Percentiles rank a stretch among this genome's conserved stretches.
phyloP scores from a whole-genome alignment of 2,113 vertebrate species.

The Australoheros scitulus region DNA sequence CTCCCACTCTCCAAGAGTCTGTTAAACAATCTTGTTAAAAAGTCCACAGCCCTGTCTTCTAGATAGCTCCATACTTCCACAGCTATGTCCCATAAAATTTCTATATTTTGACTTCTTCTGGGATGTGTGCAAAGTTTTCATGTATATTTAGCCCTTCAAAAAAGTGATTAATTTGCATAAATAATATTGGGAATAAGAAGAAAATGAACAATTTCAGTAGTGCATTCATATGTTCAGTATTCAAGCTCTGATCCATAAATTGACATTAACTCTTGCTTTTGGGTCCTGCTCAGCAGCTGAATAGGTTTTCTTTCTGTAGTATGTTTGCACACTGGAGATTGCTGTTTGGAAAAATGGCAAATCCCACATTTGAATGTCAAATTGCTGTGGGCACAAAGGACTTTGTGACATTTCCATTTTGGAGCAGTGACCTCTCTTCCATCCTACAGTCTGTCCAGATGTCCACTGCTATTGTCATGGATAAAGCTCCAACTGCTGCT shows the following conservation, averaged over 20 bases:
- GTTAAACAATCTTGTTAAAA: too few species aligned
- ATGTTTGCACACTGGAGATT: not conserved
- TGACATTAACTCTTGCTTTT: not conserved
- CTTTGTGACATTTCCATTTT: slow-evolving; percentile 53
- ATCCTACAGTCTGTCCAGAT: slow-evolving; percentile 13
- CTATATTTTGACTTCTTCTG: not conserved
- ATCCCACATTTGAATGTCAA: slow-evolving; percentile 64
- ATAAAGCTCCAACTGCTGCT: not conserved
- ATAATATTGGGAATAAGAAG: not conserved
- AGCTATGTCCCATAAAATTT: not conserved
- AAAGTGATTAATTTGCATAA: not conserved
- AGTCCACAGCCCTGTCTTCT: not conserved
- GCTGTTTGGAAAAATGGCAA: slow-evolving; percentile 40
- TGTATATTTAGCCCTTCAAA: not conserved
- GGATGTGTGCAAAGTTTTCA: not conserved
- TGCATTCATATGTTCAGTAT: not conserved
- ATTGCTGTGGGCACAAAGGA: slow-evolving; percentile 50
- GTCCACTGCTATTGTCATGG: slow-evolving; percentile 28
- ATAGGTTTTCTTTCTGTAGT: not conserved
- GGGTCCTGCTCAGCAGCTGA: not conserved
- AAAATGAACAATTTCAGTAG: not conserved
- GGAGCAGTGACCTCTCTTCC: slow-evolving; percentile 6
- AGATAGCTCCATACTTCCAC: not conserved
- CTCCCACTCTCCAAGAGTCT: not conserved
- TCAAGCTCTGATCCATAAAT: not conserved